These are phyloP conservation scores for Poecile atricapillus DNA, from an alignment of 2,113 vertebrate genomes.

Conservation along the genomic window DNA sequence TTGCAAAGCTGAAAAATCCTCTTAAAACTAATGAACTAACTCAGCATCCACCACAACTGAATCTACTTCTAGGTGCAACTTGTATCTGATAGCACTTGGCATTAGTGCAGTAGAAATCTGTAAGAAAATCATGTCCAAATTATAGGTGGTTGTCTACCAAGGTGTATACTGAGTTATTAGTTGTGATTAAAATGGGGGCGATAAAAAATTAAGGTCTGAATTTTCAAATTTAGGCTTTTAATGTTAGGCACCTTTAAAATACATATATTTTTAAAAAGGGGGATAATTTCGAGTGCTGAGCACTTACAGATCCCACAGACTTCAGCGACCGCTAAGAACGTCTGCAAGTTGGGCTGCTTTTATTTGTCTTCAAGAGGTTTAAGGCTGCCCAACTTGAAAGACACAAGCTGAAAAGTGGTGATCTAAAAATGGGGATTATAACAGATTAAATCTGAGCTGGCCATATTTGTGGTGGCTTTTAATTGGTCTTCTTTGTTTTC, in stretches of 20 bases:
- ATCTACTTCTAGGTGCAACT: background rate
- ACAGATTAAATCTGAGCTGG: conserved; percentile 5
- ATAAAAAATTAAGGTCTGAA: conserved; percentile 26
- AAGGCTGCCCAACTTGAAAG: background rate
- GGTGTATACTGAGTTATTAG: background rate
- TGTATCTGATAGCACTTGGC: background rate
- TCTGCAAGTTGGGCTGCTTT: background rate
- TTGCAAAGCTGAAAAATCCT: conserved; percentile 34
- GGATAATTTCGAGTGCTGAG: conserved; percentile 24
- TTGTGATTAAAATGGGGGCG: background rate
- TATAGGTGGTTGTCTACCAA: background rate
- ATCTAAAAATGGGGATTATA: background rate
- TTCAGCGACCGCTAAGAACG: accelerated
- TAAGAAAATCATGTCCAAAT: background rate
- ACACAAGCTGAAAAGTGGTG: background rate
- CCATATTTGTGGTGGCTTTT: conserved; percentile 15
- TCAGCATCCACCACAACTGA: background rate
- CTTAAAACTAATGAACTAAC: conserved; percentile 10
- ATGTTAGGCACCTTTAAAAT: conserved; percentile 11
- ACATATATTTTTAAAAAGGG: conserved; percentile 20
- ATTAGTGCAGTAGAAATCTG: background rate
- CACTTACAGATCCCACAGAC: background rate
- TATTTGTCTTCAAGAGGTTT: background rate
- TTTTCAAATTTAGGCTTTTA: conserved; percentile 28
- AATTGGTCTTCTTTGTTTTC: background rate